Base-by-base conservation (phyloP, 2,797 vertebrate species). In the Leptodactylus fallax region DNA sequence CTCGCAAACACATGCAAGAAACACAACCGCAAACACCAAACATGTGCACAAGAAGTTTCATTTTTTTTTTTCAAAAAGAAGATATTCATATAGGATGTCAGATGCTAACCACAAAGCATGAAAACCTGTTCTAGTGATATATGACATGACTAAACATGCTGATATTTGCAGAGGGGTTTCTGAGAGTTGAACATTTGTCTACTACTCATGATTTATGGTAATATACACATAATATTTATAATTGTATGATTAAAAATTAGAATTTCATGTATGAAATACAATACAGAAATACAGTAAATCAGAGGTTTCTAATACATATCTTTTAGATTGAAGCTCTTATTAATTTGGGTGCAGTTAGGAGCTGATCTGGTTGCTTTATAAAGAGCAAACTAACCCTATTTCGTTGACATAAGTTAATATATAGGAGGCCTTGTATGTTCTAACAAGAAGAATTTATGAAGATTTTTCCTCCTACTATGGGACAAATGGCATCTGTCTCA, bases 71-170 rank as follows among this genome's bases (percentile, higher is more conserved):
- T 90, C 77, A 87, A 85, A 89, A 78, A 90, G 86, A 92, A 90
- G 92, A 91, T 81, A 7, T 87, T 89, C 88, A 61, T 83, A 82
- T 79, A 83, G 90, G 81, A 60, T 89, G 81, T 90, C 84, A 89
- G 65, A 88, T 87, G 81, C 84, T 63, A 27, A 77, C 85, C 0
- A 1, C 90, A 87, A 81, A 51, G 81, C 87, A 87, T 14, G 69
- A 93, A n/a, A 92, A 91, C 72, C 63, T 87, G 74, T 63, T 61
- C 10, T 51, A 79, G 76, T 89, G 81, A 84, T 79, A 88, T 84
- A 91, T 88, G 80, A 86, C 81, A 88, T 91, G 92, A 91, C 78
- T 90, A 91, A 90, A 86, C 84, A 85, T 85, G 86, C 49, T 81
- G 78, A 5, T 85, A 16, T 60, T 6, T 81, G 60, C 60, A 47